Base-by-base conservation (phyloP, 2,113 vertebrate genomes). In the Corythoichthys intestinalis region DNA sequence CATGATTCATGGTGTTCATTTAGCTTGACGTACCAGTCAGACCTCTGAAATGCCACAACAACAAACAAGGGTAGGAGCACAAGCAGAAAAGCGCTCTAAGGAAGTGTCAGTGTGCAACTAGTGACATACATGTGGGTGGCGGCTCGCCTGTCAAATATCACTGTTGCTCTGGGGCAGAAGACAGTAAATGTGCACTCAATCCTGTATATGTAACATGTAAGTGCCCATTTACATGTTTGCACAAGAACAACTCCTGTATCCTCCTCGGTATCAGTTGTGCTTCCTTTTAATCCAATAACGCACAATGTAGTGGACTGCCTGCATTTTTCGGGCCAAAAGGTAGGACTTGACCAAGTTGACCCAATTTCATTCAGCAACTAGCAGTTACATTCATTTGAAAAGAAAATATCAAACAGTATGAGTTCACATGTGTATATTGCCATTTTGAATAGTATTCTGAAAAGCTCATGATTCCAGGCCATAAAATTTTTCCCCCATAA, bases 101-200 rank as follows among this genome's bases (percentile, higher is more conserved):
- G 28, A 78, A 48, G 53, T n/a, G 50, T 69, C 73, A 66, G 35
- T 71, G 59, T 50, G 63, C 38, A 50, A 28, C 65, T 77, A 35
- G 54, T 57, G 54, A 57, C 62, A 66, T 68, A 65, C 5, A 37
- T 44, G 66, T 38, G 11, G 17, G 2, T 2, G 7, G 17, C 37
- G 4, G 38, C 11, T 38, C 28, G 60, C 14, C 38, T 66, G 1
- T 54, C 53, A 72, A 5, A 48, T 9, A 75, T 44, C n/a, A 46
- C 10, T 58, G 50, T 53, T 39, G 48, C 20, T 28, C 20, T 44
- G 3, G 20, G 17, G 50, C 50, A 53, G 20, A n/a, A 49, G 48
- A 12, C 48, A 49, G 49, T 1, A 4, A 50, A 63, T n/a, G 34
- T 35, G 34, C 56, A 35, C 13, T 4, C 54, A 12, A 57, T 1